Base-by-base conservation (phyloP, 2,888 invertebrate species). In the Pseudanteris insignis region DNA sequence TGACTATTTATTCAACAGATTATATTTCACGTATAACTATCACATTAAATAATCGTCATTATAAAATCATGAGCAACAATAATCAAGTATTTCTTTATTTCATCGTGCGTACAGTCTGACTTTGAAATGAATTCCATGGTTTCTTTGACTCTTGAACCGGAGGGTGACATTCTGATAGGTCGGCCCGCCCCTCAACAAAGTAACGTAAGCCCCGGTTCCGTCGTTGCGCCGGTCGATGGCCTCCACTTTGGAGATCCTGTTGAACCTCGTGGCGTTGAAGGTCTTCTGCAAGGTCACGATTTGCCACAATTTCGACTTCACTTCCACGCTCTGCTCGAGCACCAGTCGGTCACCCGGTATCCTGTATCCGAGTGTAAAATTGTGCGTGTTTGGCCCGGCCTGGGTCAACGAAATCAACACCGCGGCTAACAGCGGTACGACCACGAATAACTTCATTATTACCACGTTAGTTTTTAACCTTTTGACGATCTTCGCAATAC, bases 131-230 rank as follows among this genome's bases (percentile, higher is more conserved):
- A 83, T 75, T 9, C 78, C 75, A 43, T 74, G 70, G 25, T 79
- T 76, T 10, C 79, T 72, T 60, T 81, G 77, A n/a, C 82, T 81
- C 66, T 80, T 81, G 64, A 82, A 77, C 50, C 75, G 75, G 4
- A 82, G 66, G 1, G 71, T 73, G 1, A 74, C 80, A 15, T 59
- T 69, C 1, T 58, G 64, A 13, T 63, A 63, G 1, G 74, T 72
- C 1, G 80, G 75, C 2, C 82, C 82, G 4, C 82, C 82, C 0
- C 40, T 37, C 1, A 57, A 15, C 1, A 84, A 62, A 2, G 70
- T 74, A 1, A 79, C 80, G 51, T 69, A 75, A 11, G 83, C 84
- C 3, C 84, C 83, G 0, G 80, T 78, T 1, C 82, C 83, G 26
- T 82, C 77, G 13, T 71, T 71, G 15, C 79, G 73, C 48, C 79